Evolutionary conservation across 2,113 vertebrate species (phyloP).

Genomic region (Burhinus bistriatus): DNA sequence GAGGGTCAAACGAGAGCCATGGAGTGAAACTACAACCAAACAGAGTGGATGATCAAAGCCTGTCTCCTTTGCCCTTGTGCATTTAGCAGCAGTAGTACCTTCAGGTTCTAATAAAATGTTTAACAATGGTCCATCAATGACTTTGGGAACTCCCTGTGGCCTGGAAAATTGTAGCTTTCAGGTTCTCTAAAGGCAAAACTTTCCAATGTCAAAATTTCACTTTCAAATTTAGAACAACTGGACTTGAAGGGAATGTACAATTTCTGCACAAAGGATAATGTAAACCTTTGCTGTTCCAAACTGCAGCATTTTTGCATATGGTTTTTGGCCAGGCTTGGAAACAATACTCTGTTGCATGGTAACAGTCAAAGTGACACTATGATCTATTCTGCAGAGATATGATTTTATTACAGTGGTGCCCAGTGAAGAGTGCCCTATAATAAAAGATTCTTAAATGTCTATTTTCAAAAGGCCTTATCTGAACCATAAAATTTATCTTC

Average conservation of each 20-base stretch:
- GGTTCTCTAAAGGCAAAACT: neutral
- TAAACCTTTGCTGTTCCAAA: neutral
- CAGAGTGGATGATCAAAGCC: neutral
- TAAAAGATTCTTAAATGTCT: conserved; percentile 30
- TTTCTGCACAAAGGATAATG: neutral
- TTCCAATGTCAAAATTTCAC: neutral
- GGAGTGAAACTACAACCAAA: neutral
- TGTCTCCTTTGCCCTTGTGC: neutral
- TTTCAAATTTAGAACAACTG: neutral
- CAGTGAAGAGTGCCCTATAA: neutral
- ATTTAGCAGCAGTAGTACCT: neutral
- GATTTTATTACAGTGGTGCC: neutral
- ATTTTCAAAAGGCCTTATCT: conserved; percentile 12
- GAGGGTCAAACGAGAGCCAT: neutral
- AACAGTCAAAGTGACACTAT: neutral
- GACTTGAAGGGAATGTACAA: neutral
- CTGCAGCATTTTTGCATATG: neutral
- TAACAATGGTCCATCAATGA: neutral
- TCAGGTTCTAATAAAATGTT: neutral
- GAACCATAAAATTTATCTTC: conserved; percentile 28
- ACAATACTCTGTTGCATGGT: neutral
- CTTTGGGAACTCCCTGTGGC: accelerated
- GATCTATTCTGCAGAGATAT: neutral
- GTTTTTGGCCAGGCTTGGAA: neutral
- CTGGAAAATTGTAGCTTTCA: neutral